A percentile compares a stretch with the other conserved stretches of the same genome.
Conservation (phyloP, 2,113 vertebrate species). For the Tamias sibiricus region DNA sequence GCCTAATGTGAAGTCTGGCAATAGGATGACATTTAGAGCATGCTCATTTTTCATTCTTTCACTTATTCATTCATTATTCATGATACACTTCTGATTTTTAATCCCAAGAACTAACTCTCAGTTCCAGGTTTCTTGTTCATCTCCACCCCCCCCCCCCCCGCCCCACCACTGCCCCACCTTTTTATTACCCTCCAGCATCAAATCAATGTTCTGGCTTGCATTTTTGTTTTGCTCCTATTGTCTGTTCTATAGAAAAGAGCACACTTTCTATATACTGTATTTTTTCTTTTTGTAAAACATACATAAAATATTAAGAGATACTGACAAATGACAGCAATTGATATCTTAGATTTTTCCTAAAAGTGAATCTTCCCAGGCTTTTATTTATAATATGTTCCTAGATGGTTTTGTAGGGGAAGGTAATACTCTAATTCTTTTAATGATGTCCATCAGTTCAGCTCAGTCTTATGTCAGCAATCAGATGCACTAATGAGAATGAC, state of each 20-base stretch:
- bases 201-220: neutral
- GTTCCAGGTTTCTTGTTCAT: neutral
- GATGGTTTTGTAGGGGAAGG: neutral
- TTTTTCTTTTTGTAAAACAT: neutral
- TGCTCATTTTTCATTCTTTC: slow-evolving; percentile 1
- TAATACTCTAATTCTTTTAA: neutral
- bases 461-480: neutral
- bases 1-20: neutral
- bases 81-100: neutral
- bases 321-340: neutral
- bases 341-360: neutral
- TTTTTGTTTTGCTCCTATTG: neutral
- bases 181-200: neutral
- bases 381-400: neutral
- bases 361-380: neutral
- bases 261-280: neutral
- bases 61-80: neutral
- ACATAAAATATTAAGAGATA: neutral
- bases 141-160: too few relatives aligned
- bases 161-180: neutral
- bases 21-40: neutral
- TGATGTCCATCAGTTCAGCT: neutral
- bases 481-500: neutral
- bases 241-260: neutral
- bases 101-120: neutral